Evolutionary conservation across 1,140 invertebrate species (phyloP), one percentile per base, ranked within the genome.

Genomic region (Heliconius hermathena): DNA sequence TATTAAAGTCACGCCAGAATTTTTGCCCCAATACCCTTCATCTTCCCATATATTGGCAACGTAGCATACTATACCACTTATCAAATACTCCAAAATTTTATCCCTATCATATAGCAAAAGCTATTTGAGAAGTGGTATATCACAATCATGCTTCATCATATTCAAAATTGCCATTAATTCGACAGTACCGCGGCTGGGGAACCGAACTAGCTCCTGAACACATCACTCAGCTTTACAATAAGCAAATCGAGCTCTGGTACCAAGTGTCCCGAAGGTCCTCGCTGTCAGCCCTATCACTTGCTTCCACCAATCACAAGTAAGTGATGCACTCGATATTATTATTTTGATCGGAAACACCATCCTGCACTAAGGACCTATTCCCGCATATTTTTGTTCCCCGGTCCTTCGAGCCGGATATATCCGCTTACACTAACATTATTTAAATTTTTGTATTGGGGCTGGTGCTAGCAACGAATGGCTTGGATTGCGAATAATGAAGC

Each of bases 171-270:
- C 81, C 87, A 89, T 92, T 92, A 85, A 86, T 84, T 90, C 93
- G 95, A 84, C 92, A 98, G 97, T 97, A 97, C 94, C 97, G 98
- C 89, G 98, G 98, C 88, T 98, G 98, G 98, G 97, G 97, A 85
- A 97, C 97, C 82, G 97, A 98, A 95, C 95, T 98, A 87, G 97
- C 97, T 85, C 96, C 97, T 74, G 97, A 98, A 87, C 97, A 97
- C 92, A 95, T 97, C 90, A 95, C 96, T 80, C 96, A 97, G 90
- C 94, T 97, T 88, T 97, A 97, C 94, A 97, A 97, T 94, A 97
- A 97, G 92, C 97, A 97, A 95, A 95, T 96, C 92, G 97, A 97
- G 88, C 95, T 98, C 83, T 98, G 98, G 97, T 97, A 98, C 95
- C 97, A 98, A 95, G 98, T 98, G 80, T 98, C 97, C 87, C 96